Evolutionary conservation across 2,797 vertebrate genomes (phyloP).

Genomic region (Malacoctenus gilli): DNA sequence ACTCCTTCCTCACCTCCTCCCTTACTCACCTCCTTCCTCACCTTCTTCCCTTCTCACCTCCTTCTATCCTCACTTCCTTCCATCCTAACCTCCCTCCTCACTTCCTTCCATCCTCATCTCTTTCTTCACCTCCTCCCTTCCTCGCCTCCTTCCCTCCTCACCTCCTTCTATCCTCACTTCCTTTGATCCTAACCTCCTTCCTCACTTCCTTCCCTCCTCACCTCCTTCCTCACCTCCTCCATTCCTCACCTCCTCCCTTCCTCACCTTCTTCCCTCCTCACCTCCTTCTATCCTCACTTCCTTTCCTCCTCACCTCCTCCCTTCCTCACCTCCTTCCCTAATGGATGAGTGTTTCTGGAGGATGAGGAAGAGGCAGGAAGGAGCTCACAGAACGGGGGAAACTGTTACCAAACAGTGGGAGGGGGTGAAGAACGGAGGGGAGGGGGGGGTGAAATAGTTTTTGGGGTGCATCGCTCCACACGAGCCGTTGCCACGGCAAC

Average conservation of each 20-base stretch:
- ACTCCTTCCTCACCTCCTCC: slow-evolving; percentile 1
- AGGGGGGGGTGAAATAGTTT: slow-evolving; percentile 51
- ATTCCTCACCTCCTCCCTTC: not conserved
- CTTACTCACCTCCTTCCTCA: not conserved
- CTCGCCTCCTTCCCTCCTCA: not conserved
- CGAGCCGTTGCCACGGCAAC: slow-evolving; percentile 47
- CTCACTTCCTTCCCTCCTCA: not conserved
- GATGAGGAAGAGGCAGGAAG: slow-evolving; percentile 4
- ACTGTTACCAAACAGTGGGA: slow-evolving; percentile 38
- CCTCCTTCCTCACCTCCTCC: not conserved
- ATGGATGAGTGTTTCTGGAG: not conserved
- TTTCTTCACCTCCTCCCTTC: not conserved
- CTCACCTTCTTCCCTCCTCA: slow-evolving; percentile 5
- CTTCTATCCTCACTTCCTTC: not conserved
- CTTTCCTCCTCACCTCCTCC: not conserved
- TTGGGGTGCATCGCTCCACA: slow-evolving; percentile 44
- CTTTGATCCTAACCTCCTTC: no score
- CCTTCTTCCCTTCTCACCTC: no score
- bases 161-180: not conserved
- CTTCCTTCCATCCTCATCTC: no score
- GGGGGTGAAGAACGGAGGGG: slow-evolving; percentile 3
- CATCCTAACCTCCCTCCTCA: no score
- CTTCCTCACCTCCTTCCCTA: not conserved
- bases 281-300: slow-evolving; percentile 18
- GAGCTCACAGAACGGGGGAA: slow-evolving; percentile 21